These are phyloP conservation scores for Leptinotarsa haldemani DNA, from an alignment of 2,888 invertebrate species.

Conservation along the genomic window DNA sequence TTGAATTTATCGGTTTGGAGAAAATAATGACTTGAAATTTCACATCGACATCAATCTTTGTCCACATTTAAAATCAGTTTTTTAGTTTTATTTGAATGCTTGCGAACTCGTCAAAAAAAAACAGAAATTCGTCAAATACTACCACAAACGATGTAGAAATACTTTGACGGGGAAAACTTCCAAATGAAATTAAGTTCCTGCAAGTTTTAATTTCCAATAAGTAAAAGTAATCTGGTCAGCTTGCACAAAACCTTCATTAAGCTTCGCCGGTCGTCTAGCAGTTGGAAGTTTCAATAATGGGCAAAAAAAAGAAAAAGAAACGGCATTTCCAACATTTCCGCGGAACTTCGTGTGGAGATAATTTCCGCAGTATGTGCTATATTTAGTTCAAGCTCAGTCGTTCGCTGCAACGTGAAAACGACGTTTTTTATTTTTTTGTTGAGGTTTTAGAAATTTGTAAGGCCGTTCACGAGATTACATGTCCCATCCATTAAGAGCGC, in stretches of 20 bases:
- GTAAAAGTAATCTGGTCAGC: neutral
- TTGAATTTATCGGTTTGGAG: too few species aligned
- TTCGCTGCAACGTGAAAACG: conserved; percentile 19
- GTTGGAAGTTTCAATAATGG: conserved; percentile 18
- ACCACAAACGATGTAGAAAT: neutral
- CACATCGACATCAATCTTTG: too few species aligned
- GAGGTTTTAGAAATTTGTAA: conserved; percentile 3
- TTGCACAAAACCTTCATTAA: conserved; percentile 21
- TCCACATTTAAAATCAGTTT: too few species aligned
- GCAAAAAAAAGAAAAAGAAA: conserved; percentile 5
- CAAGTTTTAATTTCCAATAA: conserved; percentile 8
- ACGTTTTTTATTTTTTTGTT: neutral
- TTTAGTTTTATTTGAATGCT: too few species aligned
- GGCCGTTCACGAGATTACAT: neutral
- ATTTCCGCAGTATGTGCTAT: conserved; percentile 23
- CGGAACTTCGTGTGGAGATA: conserved; percentile 22
- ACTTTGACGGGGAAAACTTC: neutral
- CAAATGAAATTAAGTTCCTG: neutral
- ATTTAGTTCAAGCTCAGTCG: conserved; percentile 4
- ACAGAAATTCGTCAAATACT: neutral
- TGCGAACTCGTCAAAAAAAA: too few species aligned
- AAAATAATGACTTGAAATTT: too few species aligned
- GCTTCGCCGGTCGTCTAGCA: conserved; percentile 2
- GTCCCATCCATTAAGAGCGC: too few species aligned
- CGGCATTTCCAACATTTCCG: conserved; percentile 19